A percentile compares a stretch with the other conserved stretches of the same genome.
Evolutionary conservation across 2,888 invertebrate genomes (phyloP).

Genomic region (Amorpha juglandis): DNA sequence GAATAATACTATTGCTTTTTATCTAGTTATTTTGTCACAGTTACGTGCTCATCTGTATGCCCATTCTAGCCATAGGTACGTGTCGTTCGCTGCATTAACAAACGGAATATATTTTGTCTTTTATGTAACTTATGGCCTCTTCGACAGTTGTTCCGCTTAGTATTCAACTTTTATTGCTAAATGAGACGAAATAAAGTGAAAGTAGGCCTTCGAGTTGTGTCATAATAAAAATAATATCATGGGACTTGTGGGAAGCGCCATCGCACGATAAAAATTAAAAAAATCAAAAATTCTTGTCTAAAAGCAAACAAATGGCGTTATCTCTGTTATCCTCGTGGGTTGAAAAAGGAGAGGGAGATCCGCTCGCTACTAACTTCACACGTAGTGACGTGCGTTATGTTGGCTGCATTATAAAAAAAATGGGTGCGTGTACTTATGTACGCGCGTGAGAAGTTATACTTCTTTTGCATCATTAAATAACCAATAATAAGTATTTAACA

Average conservation of each 20-base stretch:
- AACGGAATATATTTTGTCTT: constrained; percentile 1
- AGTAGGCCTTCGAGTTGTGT: constrained; percentile 49
- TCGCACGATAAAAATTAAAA: constrained; percentile 36
- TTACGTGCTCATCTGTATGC: constrained; percentile 5
- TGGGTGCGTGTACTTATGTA: no score
- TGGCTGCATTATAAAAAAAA: constrained; percentile 82
- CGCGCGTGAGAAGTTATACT: no score
- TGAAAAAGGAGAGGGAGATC: constrained; percentile 46
- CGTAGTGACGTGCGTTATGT: constrained; percentile 72
- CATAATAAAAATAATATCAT: constrained; percentile 48
- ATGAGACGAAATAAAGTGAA: constrained; percentile 53
- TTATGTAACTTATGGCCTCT: constrained; percentile 11
- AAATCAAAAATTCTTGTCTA: constrained; percentile 38
- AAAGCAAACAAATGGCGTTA: constrained; percentile 33
- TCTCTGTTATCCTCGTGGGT: constrained; percentile 45
- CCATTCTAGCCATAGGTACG: background rate
- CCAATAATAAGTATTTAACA: no score
- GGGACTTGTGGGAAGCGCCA: constrained; percentile 35
- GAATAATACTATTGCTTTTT: background rate
- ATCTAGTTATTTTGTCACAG: constrained; percentile 1
- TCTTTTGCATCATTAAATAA: no score
- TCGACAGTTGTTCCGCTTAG: constrained; percentile 14
- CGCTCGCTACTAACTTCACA: constrained; percentile 63
- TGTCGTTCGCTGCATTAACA: background rate
- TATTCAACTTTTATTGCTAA: constrained; percentile 39